phyloP scores from a whole-genome alignment of 2,888 invertebrate species.

The Timandra comae region DNA sequence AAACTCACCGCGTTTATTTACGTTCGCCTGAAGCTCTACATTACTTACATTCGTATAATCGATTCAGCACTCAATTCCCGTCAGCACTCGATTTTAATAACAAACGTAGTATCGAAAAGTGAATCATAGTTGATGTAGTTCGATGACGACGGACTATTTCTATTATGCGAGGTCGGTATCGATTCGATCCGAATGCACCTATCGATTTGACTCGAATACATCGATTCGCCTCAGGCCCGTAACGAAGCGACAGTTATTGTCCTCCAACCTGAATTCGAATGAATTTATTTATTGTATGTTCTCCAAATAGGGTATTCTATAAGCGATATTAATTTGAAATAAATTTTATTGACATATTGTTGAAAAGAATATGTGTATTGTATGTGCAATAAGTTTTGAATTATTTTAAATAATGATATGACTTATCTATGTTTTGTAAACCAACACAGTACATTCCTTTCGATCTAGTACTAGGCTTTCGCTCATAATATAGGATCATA shows the following conservation, averaged over 20 bases:
- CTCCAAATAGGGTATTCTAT: neutral
- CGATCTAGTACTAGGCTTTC: too few species aligned
- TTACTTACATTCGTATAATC: slow-evolving; percentile 54
- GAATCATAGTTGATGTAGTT: slow-evolving; percentile 42
- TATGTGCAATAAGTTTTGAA: too few species aligned
- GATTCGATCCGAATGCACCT: slow-evolving; percentile 11
- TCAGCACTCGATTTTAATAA: slow-evolving; percentile 48
- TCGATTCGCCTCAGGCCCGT: slow-evolving; percentile 42
- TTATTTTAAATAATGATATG: too few species aligned
- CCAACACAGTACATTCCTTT: too few species aligned
- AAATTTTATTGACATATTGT: too few species aligned
- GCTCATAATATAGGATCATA: too few species aligned
- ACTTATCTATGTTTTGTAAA: too few species aligned
- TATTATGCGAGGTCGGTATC: slow-evolving; percentile 36
- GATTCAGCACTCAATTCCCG: slow-evolving; percentile 53
- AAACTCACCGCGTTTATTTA: slow-evolving; percentile 36
- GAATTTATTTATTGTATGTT: slow-evolving; percentile 28
- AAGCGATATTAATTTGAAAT: too few species aligned
- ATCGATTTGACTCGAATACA: slow-evolving; percentile 27
- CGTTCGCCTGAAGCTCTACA: slow-evolving; percentile 43
- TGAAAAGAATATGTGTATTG: too few species aligned
- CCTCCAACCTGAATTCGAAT: slow-evolving; percentile 28
- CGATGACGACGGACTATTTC: slow-evolving; percentile 35
- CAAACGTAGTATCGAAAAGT: slow-evolving; percentile 53
- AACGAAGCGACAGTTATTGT: slow-evolving; percentile 46